phyloP scores from a whole-genome alignment of 2,113 vertebrate species.

The Lutjanus erythropterus region DNA sequence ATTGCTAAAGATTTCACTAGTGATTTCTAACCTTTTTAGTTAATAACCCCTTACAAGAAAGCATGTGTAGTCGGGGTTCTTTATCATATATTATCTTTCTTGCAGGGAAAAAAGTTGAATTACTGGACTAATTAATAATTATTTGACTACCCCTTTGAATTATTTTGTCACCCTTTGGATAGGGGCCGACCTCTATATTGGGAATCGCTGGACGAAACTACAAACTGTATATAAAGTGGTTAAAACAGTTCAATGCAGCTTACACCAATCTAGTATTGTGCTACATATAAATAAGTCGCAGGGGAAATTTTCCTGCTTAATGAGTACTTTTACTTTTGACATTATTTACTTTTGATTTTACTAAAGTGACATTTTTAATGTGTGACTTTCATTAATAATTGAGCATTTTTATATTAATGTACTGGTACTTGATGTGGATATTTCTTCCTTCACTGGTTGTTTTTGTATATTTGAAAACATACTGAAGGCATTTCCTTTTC shows the following conservation, averaged over 20 bases:
- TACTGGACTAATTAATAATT: too few relatives aligned
- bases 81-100: too few relatives aligned
- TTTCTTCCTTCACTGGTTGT: not conserved
- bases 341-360: not conserved
- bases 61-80: too few relatives aligned
- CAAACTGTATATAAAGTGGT: not conserved
- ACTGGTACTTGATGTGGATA: not conserved
- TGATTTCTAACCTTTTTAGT: too few relatives aligned
- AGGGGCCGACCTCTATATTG: fast-evolving
- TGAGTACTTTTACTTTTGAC: not conserved
- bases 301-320: not conserved
- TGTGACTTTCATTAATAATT: not conserved
- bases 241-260: not conserved
- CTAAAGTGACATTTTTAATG: not conserved
- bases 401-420: not conserved
- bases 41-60: too few relatives aligned
- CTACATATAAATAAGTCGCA: not conserved
- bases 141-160: not conserved
- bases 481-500: not conserved
- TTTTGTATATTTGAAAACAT: not conserved
- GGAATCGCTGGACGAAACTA: not conserved
- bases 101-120: too few relatives aligned
- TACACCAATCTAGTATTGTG: not conserved
- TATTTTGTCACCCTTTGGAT: not conserved
- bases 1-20: too few relatives aligned